phyloP scores from a whole-genome alignment of 1,140 invertebrate species.

The Scaptomyza graminum region DNA sequence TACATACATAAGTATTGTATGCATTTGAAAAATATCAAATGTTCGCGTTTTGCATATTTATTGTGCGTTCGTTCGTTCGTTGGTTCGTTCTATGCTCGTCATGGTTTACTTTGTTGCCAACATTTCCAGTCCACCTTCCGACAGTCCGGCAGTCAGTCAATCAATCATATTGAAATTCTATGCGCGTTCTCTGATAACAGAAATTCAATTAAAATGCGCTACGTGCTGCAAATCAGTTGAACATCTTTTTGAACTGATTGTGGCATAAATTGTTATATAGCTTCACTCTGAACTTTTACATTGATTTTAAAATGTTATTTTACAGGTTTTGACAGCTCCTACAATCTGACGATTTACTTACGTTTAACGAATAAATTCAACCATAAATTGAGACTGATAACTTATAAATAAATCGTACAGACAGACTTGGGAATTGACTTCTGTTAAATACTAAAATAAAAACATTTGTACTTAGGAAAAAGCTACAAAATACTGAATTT shows the following conservation, averaged over 20 bases:
- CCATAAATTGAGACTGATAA: background rate
- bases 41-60: conserved; percentile 77
- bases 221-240: conserved; percentile 72
- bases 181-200: conserved; percentile 53
- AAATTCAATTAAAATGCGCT: conserved; percentile 74
- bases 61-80: conserved; percentile 44
- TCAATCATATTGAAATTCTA: conserved; percentile 56
- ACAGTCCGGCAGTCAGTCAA: conserved; percentile 18
- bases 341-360: background rate
- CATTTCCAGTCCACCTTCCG: background rate
- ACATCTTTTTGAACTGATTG: conserved; percentile 64
- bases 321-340: background rate
- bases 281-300: background rate
- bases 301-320: conserved; percentile 24
- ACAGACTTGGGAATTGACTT: background rate
- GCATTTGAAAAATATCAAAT: conserved; percentile 67
- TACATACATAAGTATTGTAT: conserved; percentile 12
- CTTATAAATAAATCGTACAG: background rate
- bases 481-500: background rate
- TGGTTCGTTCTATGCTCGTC: conserved; percentile 24
- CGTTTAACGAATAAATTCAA: background rate
- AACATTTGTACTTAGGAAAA: background rate
- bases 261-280: conserved; percentile 57
- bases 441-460: background rate
- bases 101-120: conserved; percentile 17